phyloP scores from a whole-genome alignment of 2,888 invertebrate genomes.

The Diadegma fenestrale region DNA sequence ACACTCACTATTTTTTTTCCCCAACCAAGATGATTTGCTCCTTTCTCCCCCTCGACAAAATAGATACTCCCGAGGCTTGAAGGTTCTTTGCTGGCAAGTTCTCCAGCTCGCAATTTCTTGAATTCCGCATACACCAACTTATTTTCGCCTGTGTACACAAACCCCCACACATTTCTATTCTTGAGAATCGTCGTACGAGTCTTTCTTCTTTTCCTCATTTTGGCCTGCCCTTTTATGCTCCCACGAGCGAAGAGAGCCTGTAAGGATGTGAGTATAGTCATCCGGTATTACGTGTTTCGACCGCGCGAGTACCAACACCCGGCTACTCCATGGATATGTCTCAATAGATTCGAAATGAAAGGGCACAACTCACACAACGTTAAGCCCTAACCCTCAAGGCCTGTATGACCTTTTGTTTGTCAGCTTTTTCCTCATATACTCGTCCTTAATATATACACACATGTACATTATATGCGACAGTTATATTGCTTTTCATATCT shows the following conservation, averaged over 20 bases:
- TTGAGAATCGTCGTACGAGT: not conserved
- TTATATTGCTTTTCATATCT: slow-evolving; percentile 60
- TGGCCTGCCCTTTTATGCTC: slow-evolving; percentile 45
- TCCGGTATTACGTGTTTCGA: slow-evolving; percentile 9
- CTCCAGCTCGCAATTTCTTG: slow-evolving; percentile 12
- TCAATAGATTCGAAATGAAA: not conserved
- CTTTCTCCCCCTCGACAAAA: slow-evolving; percentile 29
- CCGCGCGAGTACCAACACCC: not conserved
- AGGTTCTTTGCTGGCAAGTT: slow-evolving; percentile 8
- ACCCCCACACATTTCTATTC: not conserved
- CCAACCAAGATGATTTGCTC: slow-evolving; percentile 38
- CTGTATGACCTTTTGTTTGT: not conserved
- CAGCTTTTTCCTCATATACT: not conserved
- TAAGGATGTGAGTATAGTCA: slow-evolving; percentile 48
- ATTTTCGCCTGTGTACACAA: not conserved
- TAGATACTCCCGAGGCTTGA: slow-evolving; percentile 17
- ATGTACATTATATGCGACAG: slow-evolving; percentile 24
- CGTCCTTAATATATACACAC: slow-evolving; percentile 2
- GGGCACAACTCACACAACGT: not conserved
- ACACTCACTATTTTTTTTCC: not conserved
- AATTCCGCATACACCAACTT: not conserved
- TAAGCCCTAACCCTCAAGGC: not conserved
- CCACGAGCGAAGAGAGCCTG: slow-evolving; percentile 25
- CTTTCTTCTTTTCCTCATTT: slow-evolving; percentile 48
- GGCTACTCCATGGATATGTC: not conserved